phyloP scores from a whole-genome alignment of 2,113 vertebrate species.

The Pseudopipra pipra region DNA sequence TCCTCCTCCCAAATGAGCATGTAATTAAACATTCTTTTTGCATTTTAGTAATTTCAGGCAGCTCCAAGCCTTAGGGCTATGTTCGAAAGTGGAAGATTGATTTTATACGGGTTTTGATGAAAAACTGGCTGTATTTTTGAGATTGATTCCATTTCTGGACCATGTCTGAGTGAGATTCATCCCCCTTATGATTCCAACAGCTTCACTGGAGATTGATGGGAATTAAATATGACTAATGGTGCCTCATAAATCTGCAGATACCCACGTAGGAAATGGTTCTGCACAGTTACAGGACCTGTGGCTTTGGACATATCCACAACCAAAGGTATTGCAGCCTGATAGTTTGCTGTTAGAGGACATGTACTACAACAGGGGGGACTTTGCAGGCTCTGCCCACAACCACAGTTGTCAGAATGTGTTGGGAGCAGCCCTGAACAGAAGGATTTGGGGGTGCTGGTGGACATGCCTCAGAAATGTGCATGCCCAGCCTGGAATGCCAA shows the following conservation, averaged over 20 bases:
- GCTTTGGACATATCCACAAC: not conserved
- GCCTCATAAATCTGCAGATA: not conserved
- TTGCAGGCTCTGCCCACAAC: not conserved
- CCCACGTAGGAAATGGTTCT: not conserved
- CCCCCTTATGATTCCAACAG: not conserved
- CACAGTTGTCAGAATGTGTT: rapidly evolving
- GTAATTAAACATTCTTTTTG: constrained; percentile 59
- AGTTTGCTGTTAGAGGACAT: not conserved
- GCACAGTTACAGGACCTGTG: rapidly evolving
- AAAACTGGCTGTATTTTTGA: not conserved
- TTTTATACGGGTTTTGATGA: constrained; percentile 15
- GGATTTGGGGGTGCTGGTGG: rapidly evolving
- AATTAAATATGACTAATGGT: not conserved
- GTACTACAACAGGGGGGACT: not conserved
- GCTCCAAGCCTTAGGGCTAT: constrained; percentile 16
- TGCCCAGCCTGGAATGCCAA: too few relatives aligned
- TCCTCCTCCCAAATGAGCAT: constrained; percentile 22
- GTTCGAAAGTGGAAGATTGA: constrained; percentile 30
- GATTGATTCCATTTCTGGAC: not conserved
- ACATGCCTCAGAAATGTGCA: not conserved
- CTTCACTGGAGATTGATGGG: not conserved
- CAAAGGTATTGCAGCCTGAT: not conserved
- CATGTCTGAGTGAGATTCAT: not conserved
- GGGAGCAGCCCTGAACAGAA: not conserved
- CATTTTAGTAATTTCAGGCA: constrained; percentile 6